Conservation (phyloP, 2,113 vertebrate species). For the Epinephelus cyanopodus region DNA sequence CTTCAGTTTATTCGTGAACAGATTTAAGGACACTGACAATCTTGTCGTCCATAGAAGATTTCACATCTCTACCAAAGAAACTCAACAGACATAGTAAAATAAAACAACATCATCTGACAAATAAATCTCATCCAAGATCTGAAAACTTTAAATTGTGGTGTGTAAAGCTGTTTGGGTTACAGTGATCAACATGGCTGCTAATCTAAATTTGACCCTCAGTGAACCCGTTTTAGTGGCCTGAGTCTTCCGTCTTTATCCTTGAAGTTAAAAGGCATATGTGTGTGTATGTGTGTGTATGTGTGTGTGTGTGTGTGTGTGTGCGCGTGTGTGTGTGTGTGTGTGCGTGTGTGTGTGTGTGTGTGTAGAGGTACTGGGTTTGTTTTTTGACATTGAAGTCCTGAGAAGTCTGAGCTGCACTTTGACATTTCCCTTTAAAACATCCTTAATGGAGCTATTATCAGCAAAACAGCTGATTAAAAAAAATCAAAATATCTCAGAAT, state of each 20-base stretch:
- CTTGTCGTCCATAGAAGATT: background rate
- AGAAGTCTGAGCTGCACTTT: conserved; percentile 15
- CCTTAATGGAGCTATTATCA: background rate
- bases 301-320: background rate
- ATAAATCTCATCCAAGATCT: background rate
- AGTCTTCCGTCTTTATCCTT: conserved; percentile 9
- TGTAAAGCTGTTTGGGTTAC: background rate
- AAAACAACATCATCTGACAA: background rate
- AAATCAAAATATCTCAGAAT: conserved; percentile 17
- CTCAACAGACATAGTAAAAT: background rate
- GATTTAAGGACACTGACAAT: background rate
- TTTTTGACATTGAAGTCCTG: background rate
- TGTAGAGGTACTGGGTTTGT: background rate
- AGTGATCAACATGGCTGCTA: background rate
- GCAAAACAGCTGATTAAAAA: conserved; percentile 2
- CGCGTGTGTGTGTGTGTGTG: conserved; percentile 1
- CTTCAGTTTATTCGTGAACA: conserved; percentile 13
- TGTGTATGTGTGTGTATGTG: background rate
- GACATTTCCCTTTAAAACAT: conserved; percentile 36
- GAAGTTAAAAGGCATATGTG: background rate
- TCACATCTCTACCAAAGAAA: background rate
- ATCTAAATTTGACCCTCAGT: background rate
- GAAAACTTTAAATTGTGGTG: background rate
- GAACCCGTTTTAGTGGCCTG: background rate
- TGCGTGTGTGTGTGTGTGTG: background rate